Evolutionary conservation across 2,888 invertebrate species (phyloP).

Genomic region (Pammene aurita): DNA sequence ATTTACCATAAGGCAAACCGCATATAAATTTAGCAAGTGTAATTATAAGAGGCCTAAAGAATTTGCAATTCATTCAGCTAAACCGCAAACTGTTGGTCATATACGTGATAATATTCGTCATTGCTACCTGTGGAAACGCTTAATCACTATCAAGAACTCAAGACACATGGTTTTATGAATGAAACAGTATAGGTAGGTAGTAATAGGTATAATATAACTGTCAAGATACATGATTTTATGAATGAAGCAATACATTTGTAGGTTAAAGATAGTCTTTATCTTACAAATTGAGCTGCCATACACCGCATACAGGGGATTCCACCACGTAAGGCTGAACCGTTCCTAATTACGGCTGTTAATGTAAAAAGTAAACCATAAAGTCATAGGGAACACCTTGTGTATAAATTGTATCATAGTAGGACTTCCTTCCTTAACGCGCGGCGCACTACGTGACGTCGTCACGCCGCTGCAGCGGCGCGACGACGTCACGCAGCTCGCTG

Average conservation of each 20-base stretch:
- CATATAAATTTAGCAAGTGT: not conserved
- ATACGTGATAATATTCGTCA: not conserved
- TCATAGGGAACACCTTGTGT: conserved; percentile 23
- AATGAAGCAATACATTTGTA: conserved; percentile 23
- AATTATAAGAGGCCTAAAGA: not conserved
- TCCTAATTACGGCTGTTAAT: conserved; percentile 19
- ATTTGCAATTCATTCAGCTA: conserved; percentile 1
- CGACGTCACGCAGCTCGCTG: too few species aligned
- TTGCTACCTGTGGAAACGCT: not conserved
- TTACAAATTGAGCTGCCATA: conserved; percentile 15
- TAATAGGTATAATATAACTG: too few species aligned
- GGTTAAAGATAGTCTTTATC: too few species aligned
- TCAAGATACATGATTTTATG: conserved; percentile 19
- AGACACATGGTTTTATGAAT: conserved; percentile 27
- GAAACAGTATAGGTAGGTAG: too few species aligned
- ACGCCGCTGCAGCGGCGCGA: too few species aligned
- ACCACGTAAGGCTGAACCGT: not conserved
- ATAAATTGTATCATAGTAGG: conserved; percentile 4
- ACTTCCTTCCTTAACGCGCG: conserved; percentile 34
- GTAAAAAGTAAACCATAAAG: conserved; percentile 1
- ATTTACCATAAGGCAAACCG: too few species aligned
- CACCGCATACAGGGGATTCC: conserved; percentile 23
- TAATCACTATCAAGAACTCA: not conserved
- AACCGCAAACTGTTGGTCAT: not conserved
- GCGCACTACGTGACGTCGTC: too few species aligned